Evolutionary conservation across 2,888 invertebrate genomes (phyloP), one percentile per base, ranked within the genome.

Genomic region (Eristalis pertinax): DNA sequence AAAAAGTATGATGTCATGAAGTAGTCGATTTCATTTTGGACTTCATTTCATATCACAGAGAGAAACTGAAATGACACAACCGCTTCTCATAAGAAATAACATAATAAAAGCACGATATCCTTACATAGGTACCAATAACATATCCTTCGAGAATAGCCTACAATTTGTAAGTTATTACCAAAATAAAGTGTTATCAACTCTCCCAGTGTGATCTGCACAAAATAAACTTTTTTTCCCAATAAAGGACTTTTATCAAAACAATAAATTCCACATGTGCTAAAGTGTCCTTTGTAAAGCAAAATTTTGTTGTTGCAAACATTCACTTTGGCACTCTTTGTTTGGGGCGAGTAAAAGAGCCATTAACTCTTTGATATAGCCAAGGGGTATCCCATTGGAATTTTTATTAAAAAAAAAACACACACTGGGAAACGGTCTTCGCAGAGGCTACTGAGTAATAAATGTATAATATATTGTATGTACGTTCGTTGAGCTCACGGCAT

Each of bases 291-390:
- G 43, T 56, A 32, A 68, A 68, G 22, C 19, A 50, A 50, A 19
- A 50, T 50, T n/a, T 50, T 41, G 22, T 70, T 58, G 60, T 58
- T 43, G 63, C 63, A 15, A 50, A 50, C 32, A 62, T 62, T 60
- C 41, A 62, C 41, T 72, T 38, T n/a, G 29, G 32, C 60, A 63
- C 35, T 56, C 35, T 69, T 50, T 63, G 29, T 62, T 11, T 73
- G 73, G 41, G 29, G 24, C 43, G 32, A 73, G 50, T 50, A 35
- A 64, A 63, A 43, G 63, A 73, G 32, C 73, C 43, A 73, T 73
- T 73, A 73, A 73, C 63, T 73, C 73, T 73, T 73, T 73, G 63
- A 63, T 63, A 73, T 73, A n/a, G 58, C 70, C 63, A 63, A 43
- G 63, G 58, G 60, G 22, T 63, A 41, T 60, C n/a, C 19, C 63